These are phyloP conservation scores for Pimpla rufipes DNA, from an alignment of 2,888 invertebrate species.

Conservation along the genomic window DNA sequence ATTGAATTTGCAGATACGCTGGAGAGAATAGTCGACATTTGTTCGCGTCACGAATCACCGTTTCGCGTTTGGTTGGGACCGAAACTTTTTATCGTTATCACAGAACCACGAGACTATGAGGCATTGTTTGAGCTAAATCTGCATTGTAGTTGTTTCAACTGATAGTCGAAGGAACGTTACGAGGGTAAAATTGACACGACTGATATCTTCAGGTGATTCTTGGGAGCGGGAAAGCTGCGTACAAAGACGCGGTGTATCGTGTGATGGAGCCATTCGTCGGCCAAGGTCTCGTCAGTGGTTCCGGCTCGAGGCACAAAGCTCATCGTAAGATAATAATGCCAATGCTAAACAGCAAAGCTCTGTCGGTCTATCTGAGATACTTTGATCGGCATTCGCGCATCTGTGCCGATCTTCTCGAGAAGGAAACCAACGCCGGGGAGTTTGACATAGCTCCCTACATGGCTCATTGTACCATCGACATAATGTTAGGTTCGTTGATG, in stretches of 20 bases:
- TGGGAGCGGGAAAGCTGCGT: conserved; percentile 69
- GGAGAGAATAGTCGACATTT: conserved; percentile 60
- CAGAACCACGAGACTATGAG: conserved; percentile 72
- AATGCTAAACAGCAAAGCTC: conserved; percentile 67
- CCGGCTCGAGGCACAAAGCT: conserved; percentile 68
- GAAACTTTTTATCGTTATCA: conserved; percentile 70
- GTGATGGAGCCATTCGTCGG: conserved; percentile 74
- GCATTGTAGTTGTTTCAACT: neutral
- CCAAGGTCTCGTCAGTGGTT: conserved; percentile 71
- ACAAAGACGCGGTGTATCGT: conserved; percentile 72
- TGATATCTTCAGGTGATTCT: conserved; percentile 67
- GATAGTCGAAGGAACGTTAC: too few relatives aligned
- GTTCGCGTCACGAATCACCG: conserved; percentile 65
- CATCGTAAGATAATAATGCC: conserved; percentile 66
- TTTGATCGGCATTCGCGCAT: conserved; percentile 69
- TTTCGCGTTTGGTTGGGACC: conserved; percentile 74
- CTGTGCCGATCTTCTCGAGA: conserved; percentile 68
- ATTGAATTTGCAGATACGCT: conserved; percentile 66
- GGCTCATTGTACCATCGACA: conserved; percentile 70
- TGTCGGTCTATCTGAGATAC: conserved; percentile 64
- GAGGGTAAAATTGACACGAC: neutral
- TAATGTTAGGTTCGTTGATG: conserved; percentile 70
- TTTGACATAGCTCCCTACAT: conserved; percentile 72
- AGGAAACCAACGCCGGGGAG: conserved; percentile 67
- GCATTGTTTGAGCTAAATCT: conserved; percentile 62